Percentiles rank a stretch among this genome's conserved stretches.
Evolutionary conservation across 2,797 vertebrate species (phyloP).

Genomic region (Phrynocephalus guinanensis): DNA sequence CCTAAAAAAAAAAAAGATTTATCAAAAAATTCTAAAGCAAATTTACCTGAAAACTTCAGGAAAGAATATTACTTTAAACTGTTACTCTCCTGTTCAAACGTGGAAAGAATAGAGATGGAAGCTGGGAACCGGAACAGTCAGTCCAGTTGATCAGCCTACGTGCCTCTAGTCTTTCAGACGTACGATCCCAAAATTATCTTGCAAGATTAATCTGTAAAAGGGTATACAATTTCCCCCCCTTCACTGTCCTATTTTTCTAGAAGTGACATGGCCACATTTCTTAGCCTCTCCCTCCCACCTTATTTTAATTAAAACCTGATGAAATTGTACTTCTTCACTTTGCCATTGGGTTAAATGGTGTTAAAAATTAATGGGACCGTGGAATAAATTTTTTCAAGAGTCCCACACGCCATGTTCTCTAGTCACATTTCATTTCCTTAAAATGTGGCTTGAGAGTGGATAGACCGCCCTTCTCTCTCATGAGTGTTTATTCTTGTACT

Average conservation of each 20-base stretch:
- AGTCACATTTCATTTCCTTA: not conserved
- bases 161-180: conserved; percentile 17
- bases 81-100: too few species aligned
- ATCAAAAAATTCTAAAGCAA: too few species aligned
- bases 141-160: conserved; percentile 17
- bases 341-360: conserved; percentile 24
- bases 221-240: not conserved
- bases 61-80: too few species aligned
- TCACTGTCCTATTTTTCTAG: not conserved
- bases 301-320: conserved; percentile 36
- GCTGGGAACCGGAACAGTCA: not conserved
- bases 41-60: too few species aligned
- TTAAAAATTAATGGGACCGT: conserved; percentile 31
- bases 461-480: not conserved
- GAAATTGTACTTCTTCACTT: conserved; percentile 7
- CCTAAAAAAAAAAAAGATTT: too few species aligned
- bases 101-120: conserved; percentile 1
- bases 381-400: not conserved
- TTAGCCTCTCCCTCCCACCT: not conserved
- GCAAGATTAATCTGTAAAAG: conserved; percentile 21
- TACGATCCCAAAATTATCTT: conserved; percentile 32
- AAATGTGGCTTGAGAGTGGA: not conserved
- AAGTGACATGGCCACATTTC: fast-evolving
- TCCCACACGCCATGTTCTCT: not conserved
- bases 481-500: not conserved